phyloP scores from a whole-genome alignment of 2,888 invertebrate genomes.

The Lithodes maja region DNA sequence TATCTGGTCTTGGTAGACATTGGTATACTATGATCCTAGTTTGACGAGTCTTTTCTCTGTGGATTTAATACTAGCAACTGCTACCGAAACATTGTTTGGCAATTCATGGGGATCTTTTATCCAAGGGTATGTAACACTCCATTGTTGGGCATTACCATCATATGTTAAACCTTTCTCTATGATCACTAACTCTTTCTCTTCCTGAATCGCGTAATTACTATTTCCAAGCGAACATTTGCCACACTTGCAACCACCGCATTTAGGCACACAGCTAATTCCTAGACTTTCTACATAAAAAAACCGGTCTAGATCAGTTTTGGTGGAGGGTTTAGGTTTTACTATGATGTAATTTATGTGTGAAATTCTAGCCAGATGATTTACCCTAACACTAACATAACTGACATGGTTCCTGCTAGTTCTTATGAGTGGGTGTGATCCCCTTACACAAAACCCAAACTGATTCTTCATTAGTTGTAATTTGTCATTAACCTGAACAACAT shows the following conservation, averaged over 20 bases:
- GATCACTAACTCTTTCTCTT: slow-evolving; percentile 24
- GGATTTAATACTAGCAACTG: background rate
- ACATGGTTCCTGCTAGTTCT: background rate
- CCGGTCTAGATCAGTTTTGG: background rate
- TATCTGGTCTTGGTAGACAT: slow-evolving; percentile 18
- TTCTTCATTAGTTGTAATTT: slow-evolving; percentile 11
- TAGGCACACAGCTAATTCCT: slow-evolving; percentile 16
- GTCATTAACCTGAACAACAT: background rate
- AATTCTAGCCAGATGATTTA: background rate
- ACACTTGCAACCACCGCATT: slow-evolving; percentile 32
- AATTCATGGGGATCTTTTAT: slow-evolving; percentile 25
- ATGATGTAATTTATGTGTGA: background rate
- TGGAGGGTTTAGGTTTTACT: background rate
- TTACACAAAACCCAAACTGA: slow-evolving; percentile 14
- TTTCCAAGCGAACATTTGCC: slow-evolving; percentile 30
- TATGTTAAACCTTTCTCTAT: slow-evolving; percentile 36
- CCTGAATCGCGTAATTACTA: slow-evolving; percentile 19
- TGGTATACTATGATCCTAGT: slow-evolving; percentile 19
- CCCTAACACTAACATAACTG: background rate
- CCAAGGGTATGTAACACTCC: slow-evolving; percentile 24
- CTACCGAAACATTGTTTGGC: slow-evolving; percentile 29
- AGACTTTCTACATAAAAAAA: slow-evolving; percentile 23
- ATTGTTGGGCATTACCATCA: background rate
- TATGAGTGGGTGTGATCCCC: slow-evolving; percentile 16
- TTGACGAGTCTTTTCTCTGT: slow-evolving; percentile 26